Base-by-base conservation (phyloP, 1,140 invertebrate species). In the Trichonephila inaurata region DNA sequence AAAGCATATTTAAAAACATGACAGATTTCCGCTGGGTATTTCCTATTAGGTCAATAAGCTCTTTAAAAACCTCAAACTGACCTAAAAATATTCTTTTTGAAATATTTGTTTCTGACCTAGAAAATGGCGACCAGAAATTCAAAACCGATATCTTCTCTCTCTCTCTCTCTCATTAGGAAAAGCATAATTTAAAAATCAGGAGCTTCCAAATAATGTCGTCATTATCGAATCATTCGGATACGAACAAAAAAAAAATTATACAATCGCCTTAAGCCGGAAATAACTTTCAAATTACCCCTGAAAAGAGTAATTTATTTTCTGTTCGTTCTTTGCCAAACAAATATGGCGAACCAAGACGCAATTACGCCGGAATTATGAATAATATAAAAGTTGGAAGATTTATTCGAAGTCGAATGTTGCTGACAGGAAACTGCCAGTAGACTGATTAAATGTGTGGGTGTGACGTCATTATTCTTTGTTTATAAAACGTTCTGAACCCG, bases 381-480 rank as follows among this genome's bases (percentile, higher is more conserved):
- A 69, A 69, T 69, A 69, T 69, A 69, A 69, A 69, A 69, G 66
- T 69, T 69, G 8, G 66, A 69, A 24, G 66, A 69, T 69, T 69
- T 69, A 69, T 51, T 51, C 7, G 10, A 69, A 24, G 66, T 24
- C 66, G 66, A 51, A 51, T 51, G 51, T 10, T 3, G 21, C 66
- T 69, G 66, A 69, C 66, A 69, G 66, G 66, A 69, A 69, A 12
- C 66, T n/a, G 24, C 66, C 10, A 12, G n/a, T 12, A 12, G 10
- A 24, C 66, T 69, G 66, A 69, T 69, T 69, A 69, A 69, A 69
- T 69, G 66, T 69, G 66, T n/a, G 66, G 24, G 66, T 69, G 66
- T 69, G 66, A 69, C 66, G 66, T 69, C 66, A 69, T 24, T 69
- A 24, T 28, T 24, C 66, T 69, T 69, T 69, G 66, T 69, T 69